Conservation (phyloP, 2,113 vertebrate species). For the Cephalopterus ornatus region DNA sequence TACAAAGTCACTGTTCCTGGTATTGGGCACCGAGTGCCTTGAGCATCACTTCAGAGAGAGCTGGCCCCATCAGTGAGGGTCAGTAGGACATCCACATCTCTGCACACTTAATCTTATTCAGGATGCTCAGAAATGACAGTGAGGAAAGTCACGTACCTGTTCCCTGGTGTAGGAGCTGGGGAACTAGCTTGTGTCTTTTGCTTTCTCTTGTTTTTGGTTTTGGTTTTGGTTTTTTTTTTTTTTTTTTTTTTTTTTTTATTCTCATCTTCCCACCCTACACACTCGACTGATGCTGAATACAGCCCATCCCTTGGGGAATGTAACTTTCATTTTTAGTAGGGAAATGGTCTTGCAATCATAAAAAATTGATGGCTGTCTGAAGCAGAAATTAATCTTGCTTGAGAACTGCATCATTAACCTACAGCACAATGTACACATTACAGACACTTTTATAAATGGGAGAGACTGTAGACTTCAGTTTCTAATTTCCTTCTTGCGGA, state of each 20-base stretch:
- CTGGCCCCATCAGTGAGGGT: background rate
- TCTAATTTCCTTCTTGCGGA: slow-evolving; percentile 44
- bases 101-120: background rate
- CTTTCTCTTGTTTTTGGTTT: background rate
- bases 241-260: background rate
- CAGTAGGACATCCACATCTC: background rate
- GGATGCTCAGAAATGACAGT: background rate
- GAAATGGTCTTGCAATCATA: slow-evolving; percentile 48
- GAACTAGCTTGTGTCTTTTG: background rate
- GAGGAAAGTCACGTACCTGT: background rate
- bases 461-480: slow-evolving; percentile 24
- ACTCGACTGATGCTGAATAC: background rate
- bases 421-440: slow-evolving; percentile 31
- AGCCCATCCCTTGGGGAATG: background rate
- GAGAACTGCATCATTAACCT: slow-evolving; percentile 61
- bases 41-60: background rate
- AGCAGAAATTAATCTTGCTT: slow-evolving; percentile 52
- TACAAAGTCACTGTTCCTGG: background rate
- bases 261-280: background rate
- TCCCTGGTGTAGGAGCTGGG: background rate
- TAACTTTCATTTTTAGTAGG: slow-evolving; percentile 19
- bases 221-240: background rate
- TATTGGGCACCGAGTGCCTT: background rate
- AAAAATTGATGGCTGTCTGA: slow-evolving; percentile 54
- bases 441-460: slow-evolving; percentile 30